These are phyloP conservation scores for Sthenelais limicola DNA, from an alignment of 2,888 invertebrate genomes.

Conservation along the genomic window DNA sequence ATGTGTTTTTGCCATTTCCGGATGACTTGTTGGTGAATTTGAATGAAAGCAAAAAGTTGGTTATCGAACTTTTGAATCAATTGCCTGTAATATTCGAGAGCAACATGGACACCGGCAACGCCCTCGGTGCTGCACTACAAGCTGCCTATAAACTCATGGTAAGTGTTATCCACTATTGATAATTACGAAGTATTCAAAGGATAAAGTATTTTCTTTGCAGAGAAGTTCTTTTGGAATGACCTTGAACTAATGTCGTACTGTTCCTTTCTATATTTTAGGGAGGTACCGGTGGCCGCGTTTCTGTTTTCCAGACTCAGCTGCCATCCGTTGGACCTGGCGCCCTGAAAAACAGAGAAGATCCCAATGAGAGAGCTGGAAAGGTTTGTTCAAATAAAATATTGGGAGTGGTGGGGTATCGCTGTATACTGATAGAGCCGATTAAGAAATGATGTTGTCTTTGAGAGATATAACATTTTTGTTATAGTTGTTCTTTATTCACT, in stretches of 20 bases:
- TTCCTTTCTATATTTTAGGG: conserved; percentile 68
- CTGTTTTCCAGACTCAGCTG: conserved; percentile 93
- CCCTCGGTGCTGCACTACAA: conserved; percentile 93
- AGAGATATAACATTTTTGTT: no score
- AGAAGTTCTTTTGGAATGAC: no score
- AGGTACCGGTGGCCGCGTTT: conserved; percentile 93
- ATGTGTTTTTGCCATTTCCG: conserved; percentile 94
- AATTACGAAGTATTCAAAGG: no score
- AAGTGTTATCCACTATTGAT: conserved; percentile 62
- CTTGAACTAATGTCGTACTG: no score
- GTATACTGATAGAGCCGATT: no score
- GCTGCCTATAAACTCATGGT: conserved; percentile 93
- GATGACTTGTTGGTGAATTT: conserved; percentile 94
- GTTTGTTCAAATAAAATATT: no score
- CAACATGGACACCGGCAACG: conserved; percentile 82
- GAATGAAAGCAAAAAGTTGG: conserved; percentile 83
- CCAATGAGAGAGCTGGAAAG: conserved; percentile 84
- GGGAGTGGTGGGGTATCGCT: no score
- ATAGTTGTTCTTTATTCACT: no score
- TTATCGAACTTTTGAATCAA: conserved; percentile 74
- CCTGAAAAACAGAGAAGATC: conserved; percentile 88
- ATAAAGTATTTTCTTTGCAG: no score
- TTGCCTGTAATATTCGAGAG: conserved; percentile 82
- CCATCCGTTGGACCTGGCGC: conserved; percentile 85
- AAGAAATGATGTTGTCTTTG: no score